Evolutionary conservation across 1,140 invertebrate genomes (phyloP).

Genomic region (Tetranychus urticae): DNA sequence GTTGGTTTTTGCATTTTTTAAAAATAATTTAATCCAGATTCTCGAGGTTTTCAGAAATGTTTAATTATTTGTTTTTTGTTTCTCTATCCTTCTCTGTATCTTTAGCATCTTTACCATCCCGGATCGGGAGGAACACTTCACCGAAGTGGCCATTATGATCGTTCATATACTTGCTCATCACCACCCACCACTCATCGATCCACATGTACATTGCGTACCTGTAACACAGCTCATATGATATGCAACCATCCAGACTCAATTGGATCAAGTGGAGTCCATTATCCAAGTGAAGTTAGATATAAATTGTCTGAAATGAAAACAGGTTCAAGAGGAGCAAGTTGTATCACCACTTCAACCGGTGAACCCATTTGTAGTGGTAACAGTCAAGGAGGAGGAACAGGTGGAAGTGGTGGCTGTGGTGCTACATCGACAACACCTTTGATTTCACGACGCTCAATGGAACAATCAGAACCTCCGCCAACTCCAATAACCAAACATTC

Average conservation of each 20-base stretch:
- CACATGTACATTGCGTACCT: background rate
- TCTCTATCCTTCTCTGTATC: background rate
- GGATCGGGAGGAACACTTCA: background rate
- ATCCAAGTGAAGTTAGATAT: background rate
- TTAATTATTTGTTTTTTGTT: background rate
- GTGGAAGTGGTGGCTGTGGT: background rate
- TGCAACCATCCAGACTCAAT: background rate
- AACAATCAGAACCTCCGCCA: background rate
- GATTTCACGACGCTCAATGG: background rate
- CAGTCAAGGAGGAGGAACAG: background rate
- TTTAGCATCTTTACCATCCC: constrained; percentile 1
- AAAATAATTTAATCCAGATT: too few species aligned
- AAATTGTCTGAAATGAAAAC: background rate
- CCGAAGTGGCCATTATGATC: background rate
- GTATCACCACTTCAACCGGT: background rate
- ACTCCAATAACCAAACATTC: background rate
- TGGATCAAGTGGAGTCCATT: background rate
- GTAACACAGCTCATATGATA: background rate
- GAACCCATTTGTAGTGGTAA: too few species aligned
- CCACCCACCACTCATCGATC: background rate
- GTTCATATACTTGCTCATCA: background rate
- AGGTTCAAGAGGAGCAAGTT: too few species aligned
- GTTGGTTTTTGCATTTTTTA: too few species aligned
- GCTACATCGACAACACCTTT: background rate
- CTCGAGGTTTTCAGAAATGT: too few species aligned